Base-by-base conservation (phyloP, 2,797 vertebrate genomes). In the Antennarius maculatus region DNA sequence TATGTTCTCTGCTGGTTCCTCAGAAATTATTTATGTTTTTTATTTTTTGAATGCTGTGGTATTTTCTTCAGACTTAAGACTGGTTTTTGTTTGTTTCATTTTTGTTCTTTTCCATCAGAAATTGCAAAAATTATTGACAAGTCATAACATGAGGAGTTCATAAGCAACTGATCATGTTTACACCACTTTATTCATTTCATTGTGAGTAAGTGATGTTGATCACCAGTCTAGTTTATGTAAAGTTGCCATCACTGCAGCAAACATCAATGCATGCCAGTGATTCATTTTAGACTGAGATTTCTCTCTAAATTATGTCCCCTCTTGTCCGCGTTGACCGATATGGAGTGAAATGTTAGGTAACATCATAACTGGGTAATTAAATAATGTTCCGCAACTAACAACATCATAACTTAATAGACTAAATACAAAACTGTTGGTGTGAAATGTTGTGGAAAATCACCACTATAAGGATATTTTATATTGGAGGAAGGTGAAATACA, bases 1-100 rank as follows among this genome's bases (percentile, higher is more conserved):
- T 58, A 27, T 77, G 41, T 51, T 54, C 29, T 60, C 53, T 43
- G 28, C 42, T 56, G 9, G 16, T 52, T 59, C 45, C 28, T 53
- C 53, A 34, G 46, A 45, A 45, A 8, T n/a, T 28, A 42, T 54
- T 54, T 6, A 15, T 1, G 5, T 58, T 39, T 50, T 16, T 28
- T 7, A 45, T 4, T 53, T 54, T 15, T 49, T 39, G 34, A 65
- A 54, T 53, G n/a, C 9, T 28, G 11, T 45, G 10, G 50, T 0
- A 39, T 43, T 34, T 16, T 37, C 31, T 45, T 39, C 0, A 16
- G n/a, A 28, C 14, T 46, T 34, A 12, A 37, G 6, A 42, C 17
- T 42, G 0, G 39, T 28, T 17, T 2, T 43, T 57, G 2, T 42
- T 34, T 57, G 2, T 42, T 34, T n/a, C n/a, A n/a, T 28, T 17